Base-by-base conservation (phyloP, 2,113 vertebrate species). In the Kryptolebias marmoratus region DNA sequence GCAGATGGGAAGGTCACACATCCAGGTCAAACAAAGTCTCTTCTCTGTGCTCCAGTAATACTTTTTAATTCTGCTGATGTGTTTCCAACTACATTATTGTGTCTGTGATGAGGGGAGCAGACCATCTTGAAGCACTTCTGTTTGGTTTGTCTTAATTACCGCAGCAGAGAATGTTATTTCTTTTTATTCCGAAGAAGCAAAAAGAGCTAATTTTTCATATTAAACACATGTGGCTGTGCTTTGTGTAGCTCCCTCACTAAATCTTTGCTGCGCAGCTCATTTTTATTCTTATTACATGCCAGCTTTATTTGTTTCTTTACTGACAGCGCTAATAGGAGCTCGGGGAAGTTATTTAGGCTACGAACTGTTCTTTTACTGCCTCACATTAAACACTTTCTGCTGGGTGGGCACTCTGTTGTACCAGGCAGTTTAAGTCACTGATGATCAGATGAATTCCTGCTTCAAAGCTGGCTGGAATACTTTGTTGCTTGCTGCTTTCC, bases 381-480 rank as follows among this genome's bases (percentile, higher is more conserved):
- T 64, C 61, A 48, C 39, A 60, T 54, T 64, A 58, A 71, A 7
- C 44, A n/a, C 27, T 70, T 31, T 58, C 0, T 52, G 55, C 3
- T 10, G 22, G 0, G n/a, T 22, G 30, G 50, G 42, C 52, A n/a
- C 49, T 48, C 27, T 36, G 56, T 28, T 39, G 4, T 53, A 59
- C 12, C 65, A 45, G 73, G 55, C 57, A 39, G 44, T 60, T 65
- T 60, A 64, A 64, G 39, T 54, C 49, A 18, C 48, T 54, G 16
- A 45, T 42, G 31, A 65, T 65, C 42, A 47, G 15, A 50, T 64
- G 31, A 18, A 57, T 57, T 32, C 13, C 32, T 22, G 11, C 36
- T 65, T 77, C 47, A 77, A 59, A 71, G 67, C 47, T 53, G 67
- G 27, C 45, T 64, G 59, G 39, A 53, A 57, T 27, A 16, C 39